Conservation (phyloP, 2,113 vertebrate genomes). For the Pteruthius melanotis region DNA sequence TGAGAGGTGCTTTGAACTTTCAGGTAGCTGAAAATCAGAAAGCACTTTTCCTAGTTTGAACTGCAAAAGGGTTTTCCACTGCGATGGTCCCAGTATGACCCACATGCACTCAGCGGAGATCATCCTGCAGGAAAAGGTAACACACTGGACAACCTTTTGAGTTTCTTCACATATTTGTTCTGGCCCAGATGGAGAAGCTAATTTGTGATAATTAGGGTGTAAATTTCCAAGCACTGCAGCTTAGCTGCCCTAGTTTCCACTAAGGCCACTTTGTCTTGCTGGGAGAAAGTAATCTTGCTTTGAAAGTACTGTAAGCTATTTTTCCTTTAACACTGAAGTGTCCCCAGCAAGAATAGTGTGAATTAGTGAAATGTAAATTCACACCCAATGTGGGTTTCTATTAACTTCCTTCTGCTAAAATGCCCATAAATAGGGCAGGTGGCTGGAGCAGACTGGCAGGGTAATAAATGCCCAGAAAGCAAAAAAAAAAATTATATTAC, state of each 20-base stretch:
- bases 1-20: neutral
- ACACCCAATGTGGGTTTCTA: neutral
- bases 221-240: neutral
- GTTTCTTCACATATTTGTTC: neutral
- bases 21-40: neutral
- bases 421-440: neutral
- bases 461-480: neutral
- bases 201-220: conserved; percentile 30
- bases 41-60: neutral
- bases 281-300: neutral
- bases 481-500: neutral
- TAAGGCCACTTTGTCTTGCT: neutral
- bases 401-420: neutral
- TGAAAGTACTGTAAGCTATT: neutral
- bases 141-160: neutral
- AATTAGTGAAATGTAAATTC: neutral
- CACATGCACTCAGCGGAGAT: neutral
- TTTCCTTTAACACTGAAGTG: neutral
- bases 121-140: neutral
- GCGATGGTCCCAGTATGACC: neutral
- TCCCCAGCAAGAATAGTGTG: neutral
- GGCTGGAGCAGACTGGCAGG: neutral
- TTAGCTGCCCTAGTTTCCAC: neutral
- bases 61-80: neutral
- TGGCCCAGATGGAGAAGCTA: neutral